phyloP scores from a whole-genome alignment of 2,888 invertebrate genomes.

The Scaptomyza cyrtandrae region DNA sequence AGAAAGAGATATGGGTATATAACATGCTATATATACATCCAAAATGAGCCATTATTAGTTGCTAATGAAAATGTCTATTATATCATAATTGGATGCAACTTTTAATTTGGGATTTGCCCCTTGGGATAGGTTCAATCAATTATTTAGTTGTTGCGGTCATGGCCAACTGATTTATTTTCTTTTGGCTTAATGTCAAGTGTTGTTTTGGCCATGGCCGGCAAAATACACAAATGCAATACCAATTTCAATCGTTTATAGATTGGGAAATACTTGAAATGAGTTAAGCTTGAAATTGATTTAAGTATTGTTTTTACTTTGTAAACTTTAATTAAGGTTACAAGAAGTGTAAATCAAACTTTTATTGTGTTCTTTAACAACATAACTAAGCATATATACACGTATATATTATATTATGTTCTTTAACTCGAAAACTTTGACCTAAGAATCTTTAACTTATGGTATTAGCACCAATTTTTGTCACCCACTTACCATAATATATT shows the following conservation, averaged over 20 bases:
- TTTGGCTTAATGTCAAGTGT: constrained; percentile 63
- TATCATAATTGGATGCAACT: neutral
- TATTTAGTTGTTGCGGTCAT: constrained; percentile 35
- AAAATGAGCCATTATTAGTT: constrained; percentile 27
- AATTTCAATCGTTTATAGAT: neutral
- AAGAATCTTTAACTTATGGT: neutral
- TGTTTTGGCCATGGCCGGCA: constrained; percentile 36
- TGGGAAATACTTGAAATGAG: neutral
- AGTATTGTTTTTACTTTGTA: neutral
- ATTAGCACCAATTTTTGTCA: neutral
- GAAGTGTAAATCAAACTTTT: neutral
- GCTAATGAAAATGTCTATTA: constrained; percentile 14
- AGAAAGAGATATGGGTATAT: constrained; percentile 5
- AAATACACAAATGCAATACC: neutral
- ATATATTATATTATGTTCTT: neutral
- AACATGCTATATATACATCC: neutral
- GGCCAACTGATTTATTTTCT: constrained; percentile 30
- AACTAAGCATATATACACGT: too few species aligned
- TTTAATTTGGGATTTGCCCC: constrained; percentile 25
- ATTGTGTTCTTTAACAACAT: neutral
- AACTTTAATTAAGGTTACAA: neutral
- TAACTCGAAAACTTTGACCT: neutral
- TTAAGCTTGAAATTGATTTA: neutral
- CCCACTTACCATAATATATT: neutral
- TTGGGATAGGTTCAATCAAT: constrained; percentile 47